Base-by-base conservation (phyloP, 2,888 invertebrate genomes). In the Trisateles emortualis region DNA sequence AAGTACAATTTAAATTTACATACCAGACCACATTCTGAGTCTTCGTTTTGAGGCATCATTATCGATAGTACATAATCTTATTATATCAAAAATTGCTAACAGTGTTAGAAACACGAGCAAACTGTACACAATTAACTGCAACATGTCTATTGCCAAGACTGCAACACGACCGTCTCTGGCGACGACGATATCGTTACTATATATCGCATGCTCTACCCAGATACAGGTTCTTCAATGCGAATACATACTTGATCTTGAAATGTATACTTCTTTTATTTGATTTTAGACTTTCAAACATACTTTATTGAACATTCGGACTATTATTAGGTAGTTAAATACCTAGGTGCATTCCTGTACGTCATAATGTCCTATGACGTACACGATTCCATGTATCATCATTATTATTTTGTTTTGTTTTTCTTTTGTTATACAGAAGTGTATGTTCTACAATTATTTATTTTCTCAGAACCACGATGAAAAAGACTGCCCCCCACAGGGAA, bases 61-160 rank as follows among this genome's bases (percentile, higher is more conserved):
- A n/a, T 74, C 72, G 19, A 52, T 52, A 10, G 68, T 55, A 40
- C 79, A 85, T 17, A 76, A 61, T 45, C 79, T 72, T 22, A 83
- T 46, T 4, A 79, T 29, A 51, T 85, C 86, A n/a, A 83, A 70
- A 14, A 81, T 32, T 0, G 84, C 83, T 42, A 86, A 51, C 16
- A 82, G 41, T 5, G 80, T 76, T 49, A 85, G 43, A 22, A 82
- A 72, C 26, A 79, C 61, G 30, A 86, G 55, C 39, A 84, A 66
- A 64, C 73, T 66, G 52, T 73, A 83, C 13, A 84, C 66, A 10
- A 84, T 72, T 33, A 84, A 54, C 55, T 78, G 76, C 32, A 85
- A 61, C 86, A 87, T 86, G 19, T 55, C 45, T 52, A 11, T 19
- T 10, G 24, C 45, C 47, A 24, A 50, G 5, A 5, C 19, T 3